Conservation (phyloP, 2,888 invertebrate genomes). For the Lymantria monacha region DNA sequence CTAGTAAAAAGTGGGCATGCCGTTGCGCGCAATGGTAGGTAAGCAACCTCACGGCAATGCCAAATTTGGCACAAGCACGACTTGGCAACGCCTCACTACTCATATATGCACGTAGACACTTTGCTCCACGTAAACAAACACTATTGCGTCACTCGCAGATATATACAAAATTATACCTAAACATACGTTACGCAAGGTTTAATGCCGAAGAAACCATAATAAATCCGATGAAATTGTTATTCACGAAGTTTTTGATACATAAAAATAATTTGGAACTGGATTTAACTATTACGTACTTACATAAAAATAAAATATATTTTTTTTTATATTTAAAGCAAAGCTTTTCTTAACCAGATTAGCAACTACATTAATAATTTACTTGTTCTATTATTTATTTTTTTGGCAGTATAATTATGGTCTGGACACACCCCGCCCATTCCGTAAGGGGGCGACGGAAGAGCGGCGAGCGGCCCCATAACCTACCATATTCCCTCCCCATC, state of each 20-base stretch:
- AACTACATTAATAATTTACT: too few relatives aligned
- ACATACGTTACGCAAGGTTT: background rate
- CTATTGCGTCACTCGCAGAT: constrained; percentile 61
- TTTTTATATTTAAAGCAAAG: too few relatives aligned
- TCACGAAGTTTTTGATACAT: constrained; percentile 44
- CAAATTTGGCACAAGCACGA: constrained; percentile 72
- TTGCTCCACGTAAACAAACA: constrained; percentile 70
- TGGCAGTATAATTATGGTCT: too few relatives aligned
- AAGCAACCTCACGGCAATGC: constrained; percentile 50
- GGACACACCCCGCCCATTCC: too few relatives aligned
- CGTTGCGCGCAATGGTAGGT: constrained; percentile 39
- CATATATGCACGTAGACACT: constrained; percentile 53
- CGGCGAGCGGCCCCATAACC: too few relatives aligned
- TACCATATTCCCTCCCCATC: too few relatives aligned
- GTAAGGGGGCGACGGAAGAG: too few relatives aligned
- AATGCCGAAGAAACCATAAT: background rate
- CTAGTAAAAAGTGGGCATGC: constrained; percentile 51
- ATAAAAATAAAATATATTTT: too few relatives aligned
- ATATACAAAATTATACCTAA: constrained; percentile 50
- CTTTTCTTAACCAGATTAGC: too few relatives aligned
- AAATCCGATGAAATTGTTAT: constrained; percentile 52
- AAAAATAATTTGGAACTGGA: constrained; percentile 21
- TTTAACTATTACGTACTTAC: too few relatives aligned
- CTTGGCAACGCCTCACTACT: constrained; percentile 63
- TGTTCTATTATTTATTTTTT: too few relatives aligned